Evolutionary conservation across 2,113 vertebrate genomes (phyloP), one percentile per base, ranked within the genome.

Genomic region (Melanostigma gelatinosum): DNA sequence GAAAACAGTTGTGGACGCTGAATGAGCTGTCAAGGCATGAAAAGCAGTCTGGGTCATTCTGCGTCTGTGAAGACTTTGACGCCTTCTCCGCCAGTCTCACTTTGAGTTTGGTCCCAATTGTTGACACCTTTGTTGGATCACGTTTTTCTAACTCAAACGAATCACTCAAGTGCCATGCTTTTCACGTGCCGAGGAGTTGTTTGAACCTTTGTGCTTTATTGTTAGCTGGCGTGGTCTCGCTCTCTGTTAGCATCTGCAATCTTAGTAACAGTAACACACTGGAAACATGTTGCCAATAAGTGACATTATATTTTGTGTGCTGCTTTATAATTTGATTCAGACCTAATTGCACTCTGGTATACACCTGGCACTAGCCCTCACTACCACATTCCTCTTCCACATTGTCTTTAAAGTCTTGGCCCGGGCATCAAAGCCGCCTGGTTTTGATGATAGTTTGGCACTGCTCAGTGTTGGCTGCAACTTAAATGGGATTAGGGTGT

Each of bases 371-470:
- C 72, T 80, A 15, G 84, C 80, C 82, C 80, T 79, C 88, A 89
- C 88, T 91, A 82, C 93, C 85, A 93, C 89, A 92, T 94, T 94
- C 87, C 92, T 89, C 65, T 24, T 24, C 24, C 24, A 24, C 24
- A 24, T 24, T 86, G 86, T 93, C 85, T 94, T 91, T 94, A 91
- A 94, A 92, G 90, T 80, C 85, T 94, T 94, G 94, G 94, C 93
- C 77, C 12, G 18, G 75, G 85, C 88, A 93, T 95, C 93, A 95
- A 95, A 95, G 94, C 89, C 36, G 76, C 87, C 75, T 90, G 92
- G 72, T 91, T 95, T 92, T 94, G 89, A 95, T 93, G 89, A 87
- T 93, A 87, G 93, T 89, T 92, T 95, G 93, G 94, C 94, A 94
- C 78, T 68, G 63, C 71, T 70, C 86, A 76, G 77, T 73, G 80